These are phyloP conservation scores for Caenorhabditis macrosperma DNA, from an alignment of 2,888 invertebrate species.

Conservation along the genomic window DNA sequence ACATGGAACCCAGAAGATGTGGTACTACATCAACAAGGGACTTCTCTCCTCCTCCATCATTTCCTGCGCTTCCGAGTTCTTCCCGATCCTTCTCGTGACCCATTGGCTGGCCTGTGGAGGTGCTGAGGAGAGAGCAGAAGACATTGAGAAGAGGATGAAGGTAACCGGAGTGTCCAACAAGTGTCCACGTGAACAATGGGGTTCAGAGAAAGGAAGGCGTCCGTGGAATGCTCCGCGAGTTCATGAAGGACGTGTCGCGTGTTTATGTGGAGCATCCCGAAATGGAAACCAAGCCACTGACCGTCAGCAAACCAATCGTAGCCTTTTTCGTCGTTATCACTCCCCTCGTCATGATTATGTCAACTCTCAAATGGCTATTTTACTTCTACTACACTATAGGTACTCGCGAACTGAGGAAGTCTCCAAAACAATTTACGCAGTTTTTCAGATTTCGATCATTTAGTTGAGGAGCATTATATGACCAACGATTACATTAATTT, in stretches of 20 bases:
- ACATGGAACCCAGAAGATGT: slow-evolving; percentile 77
- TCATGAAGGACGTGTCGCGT: slow-evolving; percentile 78
- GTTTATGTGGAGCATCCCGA: slow-evolving; percentile 68
- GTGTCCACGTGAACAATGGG: too few species aligned
- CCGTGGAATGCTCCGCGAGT: slow-evolving; percentile 74
- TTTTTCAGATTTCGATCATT: slow-evolving; percentile 72
- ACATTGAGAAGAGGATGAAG: slow-evolving; percentile 71
- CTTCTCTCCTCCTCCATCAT: slow-evolving; percentile 76
- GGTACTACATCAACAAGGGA: slow-evolving; percentile 71
- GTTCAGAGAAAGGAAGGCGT: slow-evolving; percentile 62
- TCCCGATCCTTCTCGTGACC: slow-evolving; percentile 78
- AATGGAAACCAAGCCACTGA: slow-evolving; percentile 38
- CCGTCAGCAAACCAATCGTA: slow-evolving; percentile 41
- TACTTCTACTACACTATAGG: slow-evolving; percentile 78
- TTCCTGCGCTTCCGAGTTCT: slow-evolving; percentile 79
- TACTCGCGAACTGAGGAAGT: slow-evolving; percentile 17
- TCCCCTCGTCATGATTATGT: slow-evolving; percentile 64
- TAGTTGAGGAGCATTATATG: slow-evolving; percentile 72
- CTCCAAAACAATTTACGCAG: slow-evolving; percentile 1
- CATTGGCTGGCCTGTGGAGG: slow-evolving; percentile 79
- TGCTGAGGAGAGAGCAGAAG: slow-evolving; percentile 78
- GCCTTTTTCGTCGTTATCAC: slow-evolving; percentile 65
- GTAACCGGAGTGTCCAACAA: slow-evolving; percentile 26
- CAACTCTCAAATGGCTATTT: slow-evolving; percentile 73
- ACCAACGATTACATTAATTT: slow-evolving; percentile 69